Evolutionary conservation across 1,140 invertebrate species (phyloP), one percentile per base, ranked within the genome.

Genomic region (Pygmarrhopalites habei): DNA sequence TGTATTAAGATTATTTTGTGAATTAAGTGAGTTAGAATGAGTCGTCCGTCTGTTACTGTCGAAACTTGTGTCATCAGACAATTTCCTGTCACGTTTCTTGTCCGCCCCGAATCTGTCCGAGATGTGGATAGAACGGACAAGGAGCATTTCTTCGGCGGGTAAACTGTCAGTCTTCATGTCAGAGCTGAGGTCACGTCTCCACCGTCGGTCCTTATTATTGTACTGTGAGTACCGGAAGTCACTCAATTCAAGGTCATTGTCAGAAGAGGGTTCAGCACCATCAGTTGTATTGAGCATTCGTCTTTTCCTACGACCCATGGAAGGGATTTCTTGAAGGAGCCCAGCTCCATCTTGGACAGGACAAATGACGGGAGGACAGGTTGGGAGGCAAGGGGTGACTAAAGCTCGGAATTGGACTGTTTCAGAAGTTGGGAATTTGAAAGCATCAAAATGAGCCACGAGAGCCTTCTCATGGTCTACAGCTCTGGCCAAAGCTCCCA

Each of bases 381-480:
- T 84, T 1, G 90, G 90, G 84, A 95, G 88, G 72, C 92, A 95
- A 0, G 92, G 92, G 2, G 91, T 94, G 1, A 95, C 91, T 69
- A 95, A 73, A 1, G 92, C 92, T 52, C 91, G 83, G 83, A 95
- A 95, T 76, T 95, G 91, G 0, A 95, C 92, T 14, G 94, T 85
- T 74, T 94, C 91, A 0, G 90, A 93, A 17, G 90, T 91, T 0
- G 92, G 92, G 80, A 95, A 95, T 75, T 95, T 94, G 83, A 95
- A 95, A 12, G 92, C 92, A 74, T 95, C 92, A 76, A 95, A 95
- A 74, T 91, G 87, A 7, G 90, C 91, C n/a, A 92, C 76, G 7
- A 95, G 78, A 55, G 89, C 85, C 83, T 90, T 82, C 28, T 81
- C 60, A 44, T 72, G 60, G 77, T 80, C 77, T 23, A 82, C 78